Conservation (phyloP, 2,888 invertebrate species). For the Lasioglossum zephyrum region DNA sequence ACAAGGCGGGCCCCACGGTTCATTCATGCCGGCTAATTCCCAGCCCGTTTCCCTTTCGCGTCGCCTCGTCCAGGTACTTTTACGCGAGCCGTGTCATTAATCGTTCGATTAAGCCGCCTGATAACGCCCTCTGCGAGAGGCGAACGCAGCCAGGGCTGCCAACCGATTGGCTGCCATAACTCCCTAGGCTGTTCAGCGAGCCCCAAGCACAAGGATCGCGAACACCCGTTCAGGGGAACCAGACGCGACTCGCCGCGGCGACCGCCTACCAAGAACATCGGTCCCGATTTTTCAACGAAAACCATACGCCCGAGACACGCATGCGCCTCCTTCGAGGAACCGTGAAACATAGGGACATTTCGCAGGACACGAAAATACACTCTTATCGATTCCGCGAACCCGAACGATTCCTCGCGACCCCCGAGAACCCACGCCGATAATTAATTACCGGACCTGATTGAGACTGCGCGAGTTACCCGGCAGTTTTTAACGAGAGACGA, state of each 20-base stretch:
- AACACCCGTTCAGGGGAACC: conserved; percentile 20
- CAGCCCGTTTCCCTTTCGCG: conserved; percentile 44
- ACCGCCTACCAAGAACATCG: conserved; percentile 66
- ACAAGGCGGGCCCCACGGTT: conserved; percentile 63
- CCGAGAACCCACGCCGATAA: conserved; percentile 33
- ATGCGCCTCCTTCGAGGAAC: conserved; percentile 2
- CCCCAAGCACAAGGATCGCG: conserved; percentile 23
- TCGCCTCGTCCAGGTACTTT: conserved; percentile 65
- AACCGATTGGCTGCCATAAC: conserved; percentile 54
- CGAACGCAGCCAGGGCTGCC: conserved; percentile 52
- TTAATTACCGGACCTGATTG: conserved; percentile 46
- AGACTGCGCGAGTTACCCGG: conserved; percentile 8
- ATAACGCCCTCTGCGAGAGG: conserved; percentile 69
- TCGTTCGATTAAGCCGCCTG: conserved; percentile 75
- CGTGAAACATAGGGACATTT: conserved; percentile 50
- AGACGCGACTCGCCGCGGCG: conserved; percentile 16
- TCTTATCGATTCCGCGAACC: conserved; percentile 54
- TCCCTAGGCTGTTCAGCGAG: conserved; percentile 45
- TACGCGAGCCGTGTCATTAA: conserved; percentile 73
- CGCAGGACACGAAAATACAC: conserved; percentile 52
- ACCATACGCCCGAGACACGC: not conserved
- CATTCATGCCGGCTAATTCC: conserved; percentile 57
- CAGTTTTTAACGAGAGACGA: conserved; percentile 26
- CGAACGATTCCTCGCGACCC: conserved; percentile 48
- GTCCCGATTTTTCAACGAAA: conserved; percentile 57